Conservation (phyloP, 1,140 invertebrate genomes). For the Drusus annulatus region DNA sequence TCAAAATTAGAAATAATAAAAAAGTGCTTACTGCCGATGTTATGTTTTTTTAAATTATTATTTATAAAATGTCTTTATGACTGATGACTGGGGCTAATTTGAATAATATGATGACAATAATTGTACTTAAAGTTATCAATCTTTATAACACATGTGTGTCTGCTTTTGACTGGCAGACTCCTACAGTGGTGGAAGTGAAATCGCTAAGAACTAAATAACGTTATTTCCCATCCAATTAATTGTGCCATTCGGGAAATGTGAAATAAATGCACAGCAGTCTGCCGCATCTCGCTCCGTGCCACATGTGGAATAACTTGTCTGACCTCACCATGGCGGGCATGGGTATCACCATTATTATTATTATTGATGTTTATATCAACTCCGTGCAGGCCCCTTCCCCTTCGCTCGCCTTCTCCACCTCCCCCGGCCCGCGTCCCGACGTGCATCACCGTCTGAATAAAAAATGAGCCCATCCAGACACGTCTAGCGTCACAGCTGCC, state of each 20-base stretch:
- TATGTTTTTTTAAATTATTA: too few species aligned
- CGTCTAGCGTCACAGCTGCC: neutral
- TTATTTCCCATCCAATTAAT: neutral
- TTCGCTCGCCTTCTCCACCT: neutral
- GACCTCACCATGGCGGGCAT: neutral
- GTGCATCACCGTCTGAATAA: constrained; percentile 13
- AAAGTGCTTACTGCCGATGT: too few species aligned
- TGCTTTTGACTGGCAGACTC: too few species aligned
- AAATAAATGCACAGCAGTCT: neutral
- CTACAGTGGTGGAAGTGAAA: neutral
- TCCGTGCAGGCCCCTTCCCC: constrained; percentile 1
- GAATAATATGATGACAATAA: too few species aligned
- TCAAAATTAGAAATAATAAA: too few species aligned
- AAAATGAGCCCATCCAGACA: constrained; percentile 26
- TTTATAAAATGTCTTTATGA: too few species aligned
- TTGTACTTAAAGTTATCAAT: too few species aligned
- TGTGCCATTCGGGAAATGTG: too few species aligned
- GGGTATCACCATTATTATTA: neutral
- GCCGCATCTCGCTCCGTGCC: neutral
- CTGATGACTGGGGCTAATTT: too few species aligned
- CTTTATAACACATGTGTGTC: too few species aligned
- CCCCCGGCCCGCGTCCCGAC: neutral
- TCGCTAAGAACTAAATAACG: neutral
- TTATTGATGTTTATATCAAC: constrained; percentile 14
- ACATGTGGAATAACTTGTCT: neutral